Conservation (phyloP, 2,888 invertebrate species). For the Criorhina ranunculi region DNA sequence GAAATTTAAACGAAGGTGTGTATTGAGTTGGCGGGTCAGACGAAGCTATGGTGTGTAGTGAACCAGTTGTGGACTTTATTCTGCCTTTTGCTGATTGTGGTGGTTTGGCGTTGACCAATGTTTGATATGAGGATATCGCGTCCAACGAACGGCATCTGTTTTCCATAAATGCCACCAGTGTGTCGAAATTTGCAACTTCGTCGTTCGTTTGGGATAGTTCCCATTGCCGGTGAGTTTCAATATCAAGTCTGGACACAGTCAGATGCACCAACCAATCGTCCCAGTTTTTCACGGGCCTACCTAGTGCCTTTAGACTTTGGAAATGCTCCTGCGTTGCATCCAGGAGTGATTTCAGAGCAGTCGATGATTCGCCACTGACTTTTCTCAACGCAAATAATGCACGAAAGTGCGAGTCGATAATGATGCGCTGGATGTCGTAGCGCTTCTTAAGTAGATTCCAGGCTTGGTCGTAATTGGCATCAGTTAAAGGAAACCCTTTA, state of each 20-base stretch:
- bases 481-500: too few relatives aligned
- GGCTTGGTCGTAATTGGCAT: too few relatives aligned
- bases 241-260: constrained; percentile 9
- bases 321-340: constrained; percentile 35
- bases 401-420: too few relatives aligned
- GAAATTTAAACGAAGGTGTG: neutral
- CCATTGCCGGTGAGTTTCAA: constrained; percentile 51
- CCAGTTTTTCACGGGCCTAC: constrained; percentile 46
- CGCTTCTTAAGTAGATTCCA: too few relatives aligned
- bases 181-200: constrained; percentile 41
- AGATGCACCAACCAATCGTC: constrained; percentile 54
- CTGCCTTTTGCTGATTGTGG: too few relatives aligned
- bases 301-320: constrained; percentile 32
- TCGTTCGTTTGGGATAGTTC: constrained; percentile 39
- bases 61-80: neutral
- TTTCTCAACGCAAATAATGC: neutral
- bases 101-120: too few relatives aligned
- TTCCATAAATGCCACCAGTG: constrained; percentile 24
- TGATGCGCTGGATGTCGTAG: too few relatives aligned
- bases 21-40: neutral
- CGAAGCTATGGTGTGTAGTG: too few relatives aligned
- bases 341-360: constrained; percentile 1
- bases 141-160: neutral
- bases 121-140: neutral
- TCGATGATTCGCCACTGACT: constrained; percentile 1